A percentile compares a stretch with the other conserved stretches of the same genome.
These are phyloP conservation scores for Myodes glareolus DNA, from an alignment of 2,113 vertebrate genomes.

Conservation along the genomic window DNA sequence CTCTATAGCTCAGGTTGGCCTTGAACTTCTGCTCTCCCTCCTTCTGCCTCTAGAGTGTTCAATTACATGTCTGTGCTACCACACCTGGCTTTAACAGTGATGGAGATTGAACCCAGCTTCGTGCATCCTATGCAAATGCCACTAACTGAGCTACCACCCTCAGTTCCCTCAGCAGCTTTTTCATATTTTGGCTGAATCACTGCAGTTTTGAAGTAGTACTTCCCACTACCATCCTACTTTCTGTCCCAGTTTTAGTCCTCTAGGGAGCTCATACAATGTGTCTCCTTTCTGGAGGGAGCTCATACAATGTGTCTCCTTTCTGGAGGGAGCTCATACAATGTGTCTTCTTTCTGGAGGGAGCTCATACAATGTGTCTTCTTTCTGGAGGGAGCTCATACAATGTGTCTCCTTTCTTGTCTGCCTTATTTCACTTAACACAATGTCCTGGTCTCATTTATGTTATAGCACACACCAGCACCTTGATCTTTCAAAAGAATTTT, in stretches of 20 bases:
- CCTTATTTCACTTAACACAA: neutral
- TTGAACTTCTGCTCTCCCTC: neutral
- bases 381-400: no score
- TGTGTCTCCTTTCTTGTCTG: neutral
- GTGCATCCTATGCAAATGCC: accelerated
- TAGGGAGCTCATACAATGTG: neutral
- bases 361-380: no score
- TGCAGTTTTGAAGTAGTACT: neutral
- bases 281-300: no score
- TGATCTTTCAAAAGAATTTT: neutral
- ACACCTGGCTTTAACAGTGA: neutral
- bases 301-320: neutral
- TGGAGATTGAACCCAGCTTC: neutral
- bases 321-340: neutral
- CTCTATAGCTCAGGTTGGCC: neutral
- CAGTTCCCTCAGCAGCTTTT: neutral
- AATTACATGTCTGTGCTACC: neutral
- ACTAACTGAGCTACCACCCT: neutral
- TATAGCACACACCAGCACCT: neutral
- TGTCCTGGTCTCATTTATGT: neutral
- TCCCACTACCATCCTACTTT: neutral
- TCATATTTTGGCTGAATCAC: neutral
- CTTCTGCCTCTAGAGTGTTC: neutral
- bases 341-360: no score
- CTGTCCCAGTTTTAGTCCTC: neutral